Base-by-base conservation (phyloP, 2,888 invertebrate species). In the Sinhomidia bicolor region DNA sequence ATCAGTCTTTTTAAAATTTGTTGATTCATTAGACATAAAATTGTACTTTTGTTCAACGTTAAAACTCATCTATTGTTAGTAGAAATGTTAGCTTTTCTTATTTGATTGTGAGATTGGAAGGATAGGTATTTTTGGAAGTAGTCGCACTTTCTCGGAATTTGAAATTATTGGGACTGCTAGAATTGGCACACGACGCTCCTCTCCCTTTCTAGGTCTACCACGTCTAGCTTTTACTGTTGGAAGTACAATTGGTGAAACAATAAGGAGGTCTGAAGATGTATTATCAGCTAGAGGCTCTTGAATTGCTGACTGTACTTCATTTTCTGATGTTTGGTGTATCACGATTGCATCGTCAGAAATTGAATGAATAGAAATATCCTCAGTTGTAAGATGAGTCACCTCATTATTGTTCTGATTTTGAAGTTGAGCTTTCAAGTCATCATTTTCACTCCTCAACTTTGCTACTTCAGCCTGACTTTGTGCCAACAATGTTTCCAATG, bases 181-280 rank as follows among this genome's bases (percentile, higher is more conserved):
- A 23, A 90, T 80, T 10, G 90, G 80, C 3, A 89, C 86, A 9
- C 91, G 74, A 57, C 90, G 90, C 62, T 92, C 92, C 23, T 87
- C 85, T 7, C 92, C 92, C 80, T 91, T 91, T 14, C 90, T 80
- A 9, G 92, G 92, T 23, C 92, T 80, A 17, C 92, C 92, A 9
- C 92, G 81, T 82, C 90, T 91, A 10, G 90, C 57, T 86, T 91
- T 90, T 0, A 57, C 71, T 14, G 68, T 80, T 10, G 88, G 82
- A 23, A 88, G 54, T 5, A 87, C 62, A n/a, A 89, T 83, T 20
- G 88, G 89, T 3, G 89, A 84, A 3, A 86, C 87, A n/a, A 89
- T 84, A 0, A 84, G 47, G 32, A 84, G 57, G 5, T 79, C 81
- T 2, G 62, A 47, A 7, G 82, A 76, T 0, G 41, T n/a, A 32